Percentiles rank a stretch among this genome's conserved stretches.
phyloP scores from a whole-genome alignment of 2,113 vertebrate species.

The Verasper variegatus region DNA sequence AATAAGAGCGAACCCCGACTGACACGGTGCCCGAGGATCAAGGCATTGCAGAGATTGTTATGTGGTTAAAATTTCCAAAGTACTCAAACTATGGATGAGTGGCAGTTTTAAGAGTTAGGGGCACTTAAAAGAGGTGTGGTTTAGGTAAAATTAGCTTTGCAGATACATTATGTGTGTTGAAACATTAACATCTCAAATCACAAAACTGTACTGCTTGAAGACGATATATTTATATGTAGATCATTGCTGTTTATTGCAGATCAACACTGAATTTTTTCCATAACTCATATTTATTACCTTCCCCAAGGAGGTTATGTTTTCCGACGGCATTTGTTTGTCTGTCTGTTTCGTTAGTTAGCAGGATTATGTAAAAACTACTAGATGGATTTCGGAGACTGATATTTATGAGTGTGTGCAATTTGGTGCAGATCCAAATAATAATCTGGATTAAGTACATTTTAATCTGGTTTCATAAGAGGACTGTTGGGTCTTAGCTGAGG shows the following conservation, averaged over 20 bases:
- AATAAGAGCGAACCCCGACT: conserved; percentile 19
- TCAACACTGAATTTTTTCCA: conserved; percentile 21
- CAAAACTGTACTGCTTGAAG: neutral
- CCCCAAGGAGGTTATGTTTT: neutral
- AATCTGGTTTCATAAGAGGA: too few relatives aligned
- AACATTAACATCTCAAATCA: conserved; percentile 18
- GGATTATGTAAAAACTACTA: too few relatives aligned
- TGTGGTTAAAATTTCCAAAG: conserved; percentile 35
- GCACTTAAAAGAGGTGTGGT: conserved; percentile 23
- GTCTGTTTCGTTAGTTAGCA: too few relatives aligned
- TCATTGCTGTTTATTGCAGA: conserved; percentile 17
- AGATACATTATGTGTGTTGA: conserved; percentile 19
- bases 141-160: conserved; percentile 6
- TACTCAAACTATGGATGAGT: conserved; percentile 22
- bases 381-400: too few relatives aligned
- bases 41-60: conserved; percentile 17
- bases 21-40: conserved; percentile 30
- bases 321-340: too few relatives aligned
- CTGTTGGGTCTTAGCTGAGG: too few relatives aligned
- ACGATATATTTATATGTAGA: neutral
- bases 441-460: too few relatives aligned
- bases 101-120: conserved; percentile 26
- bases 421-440: too few relatives aligned
- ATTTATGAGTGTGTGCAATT: too few relatives aligned
- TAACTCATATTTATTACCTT: neutral